Evolutionary conservation across 2,888 invertebrate species (phyloP).

Genomic region (Mesorhabditis belari): DNA sequence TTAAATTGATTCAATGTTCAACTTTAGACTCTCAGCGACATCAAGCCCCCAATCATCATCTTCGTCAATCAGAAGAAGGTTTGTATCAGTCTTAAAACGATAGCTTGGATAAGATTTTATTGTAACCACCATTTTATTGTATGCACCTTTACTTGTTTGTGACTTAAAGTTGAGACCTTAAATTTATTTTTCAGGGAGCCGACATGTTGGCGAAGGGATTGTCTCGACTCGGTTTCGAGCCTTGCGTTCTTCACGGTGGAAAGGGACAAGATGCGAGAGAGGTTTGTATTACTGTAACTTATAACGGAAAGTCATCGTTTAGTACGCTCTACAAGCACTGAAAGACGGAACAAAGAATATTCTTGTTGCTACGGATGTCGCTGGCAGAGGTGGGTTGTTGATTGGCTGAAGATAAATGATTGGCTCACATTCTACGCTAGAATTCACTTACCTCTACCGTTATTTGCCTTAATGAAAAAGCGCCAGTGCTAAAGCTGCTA

Average conservation of each 20-base stretch:
- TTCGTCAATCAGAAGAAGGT: constrained; percentile 98
- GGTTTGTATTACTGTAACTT: too few species aligned
- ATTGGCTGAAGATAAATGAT: too few species aligned
- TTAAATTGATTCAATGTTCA: too few species aligned
- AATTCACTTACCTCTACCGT: too few species aligned
- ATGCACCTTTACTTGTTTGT: not conserved
- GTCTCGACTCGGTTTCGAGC: constrained; percentile 91
- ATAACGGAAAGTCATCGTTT: too few species aligned
- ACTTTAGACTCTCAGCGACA: not conserved
- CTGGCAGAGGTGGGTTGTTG: constrained; percentile 72
- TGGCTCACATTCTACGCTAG: too few species aligned
- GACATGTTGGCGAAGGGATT: constrained; percentile 92
- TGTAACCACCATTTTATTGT: not conserved
- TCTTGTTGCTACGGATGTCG: constrained; percentile 96
- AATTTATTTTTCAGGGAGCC: constrained; percentile 65
- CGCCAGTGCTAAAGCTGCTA: too few species aligned
- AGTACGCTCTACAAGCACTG: constrained; percentile 87
- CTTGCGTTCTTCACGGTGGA: constrained; percentile 95
- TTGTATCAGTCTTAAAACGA: too few species aligned
- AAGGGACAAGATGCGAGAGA: constrained; percentile 72
- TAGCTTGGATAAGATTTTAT: too few species aligned
- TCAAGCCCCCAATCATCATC: constrained; percentile 95
- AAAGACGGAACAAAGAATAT: constrained; percentile 95
- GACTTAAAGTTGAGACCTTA: too few species aligned
- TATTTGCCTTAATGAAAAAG: too few species aligned